Percentiles rank a stretch among this genome's conserved stretches.
Evolutionary conservation across 2,888 invertebrate genomes (phyloP).

Genomic region (Sminthurides aquaticus): DNA sequence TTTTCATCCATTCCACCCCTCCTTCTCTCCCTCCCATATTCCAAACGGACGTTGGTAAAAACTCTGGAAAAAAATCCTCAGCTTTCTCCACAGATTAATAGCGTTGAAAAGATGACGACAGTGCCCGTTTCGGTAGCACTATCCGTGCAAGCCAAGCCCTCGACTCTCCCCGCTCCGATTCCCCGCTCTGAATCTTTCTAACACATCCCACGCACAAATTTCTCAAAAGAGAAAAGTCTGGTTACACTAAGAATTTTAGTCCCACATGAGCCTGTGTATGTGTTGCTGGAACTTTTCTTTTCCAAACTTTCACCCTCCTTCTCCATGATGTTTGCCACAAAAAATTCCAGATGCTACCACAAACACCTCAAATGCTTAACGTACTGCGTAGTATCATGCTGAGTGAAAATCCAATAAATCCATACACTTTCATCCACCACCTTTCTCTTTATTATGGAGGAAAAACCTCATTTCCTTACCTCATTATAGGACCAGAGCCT

Average conservation of each 20-base stretch:
- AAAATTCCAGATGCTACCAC: neutral
- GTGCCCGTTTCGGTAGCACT: neutral
- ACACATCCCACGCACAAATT: neutral
- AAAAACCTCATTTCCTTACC: constrained; percentile 47
- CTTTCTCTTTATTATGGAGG: neutral
- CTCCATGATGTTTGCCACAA: neutral
- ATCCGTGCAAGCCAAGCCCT: neutral
- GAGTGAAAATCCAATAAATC: neutral
- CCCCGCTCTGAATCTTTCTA: neutral
- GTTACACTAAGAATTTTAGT: neutral
- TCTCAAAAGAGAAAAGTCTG: too few species aligned
- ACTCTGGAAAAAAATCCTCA: neutral
- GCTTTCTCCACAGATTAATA: neutral
- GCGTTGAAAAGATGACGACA: neutral
- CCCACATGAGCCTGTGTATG: neutral
- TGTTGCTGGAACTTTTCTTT: neutral
- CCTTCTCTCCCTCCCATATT: neutral
- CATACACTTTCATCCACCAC: neutral
- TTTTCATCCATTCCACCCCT: neutral
- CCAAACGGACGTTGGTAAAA: neutral
- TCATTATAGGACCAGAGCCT: constrained; percentile 76
- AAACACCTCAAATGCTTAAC: too few species aligned
- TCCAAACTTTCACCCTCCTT: neutral
- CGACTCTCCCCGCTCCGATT: neutral
- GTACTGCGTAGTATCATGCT: too few species aligned